Percentiles rank a stretch among this genome's conserved stretches.
Conservation (phyloP, 2,797 vertebrate genomes). For the Apogon talboti region DNA sequence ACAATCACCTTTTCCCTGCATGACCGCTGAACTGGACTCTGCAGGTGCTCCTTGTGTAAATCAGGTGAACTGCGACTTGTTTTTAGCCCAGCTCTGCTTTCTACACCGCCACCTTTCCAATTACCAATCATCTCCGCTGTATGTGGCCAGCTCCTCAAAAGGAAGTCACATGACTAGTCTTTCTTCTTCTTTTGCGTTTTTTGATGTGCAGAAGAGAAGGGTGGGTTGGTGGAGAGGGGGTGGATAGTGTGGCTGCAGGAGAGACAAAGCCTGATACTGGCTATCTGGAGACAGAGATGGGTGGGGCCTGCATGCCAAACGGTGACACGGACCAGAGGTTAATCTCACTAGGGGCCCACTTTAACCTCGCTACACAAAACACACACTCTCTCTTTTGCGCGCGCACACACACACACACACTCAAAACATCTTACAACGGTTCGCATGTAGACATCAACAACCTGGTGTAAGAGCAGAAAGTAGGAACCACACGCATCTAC, state of each 20-base stretch:
- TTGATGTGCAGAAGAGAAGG: slow-evolving; percentile 68
- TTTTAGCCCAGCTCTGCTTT: slow-evolving; percentile 36
- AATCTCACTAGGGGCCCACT: slow-evolving; percentile 88
- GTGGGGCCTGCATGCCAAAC: slow-evolving; percentile 88
- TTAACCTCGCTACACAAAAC: slow-evolving; percentile 86
- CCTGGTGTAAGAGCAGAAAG: slow-evolving; percentile 33
- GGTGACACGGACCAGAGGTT: slow-evolving; percentile 86
- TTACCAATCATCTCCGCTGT: slow-evolving; percentile 74
- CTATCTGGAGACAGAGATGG: slow-evolving; percentile 84
- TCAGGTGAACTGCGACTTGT: slow-evolving; percentile 41
- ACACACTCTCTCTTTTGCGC: slow-evolving; percentile 53
- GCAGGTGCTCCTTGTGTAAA: slow-evolving; percentile 21
- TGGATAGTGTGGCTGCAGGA: slow-evolving; percentile 79
- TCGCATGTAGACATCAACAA: slow-evolving; percentile 60
- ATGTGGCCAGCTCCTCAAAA: slow-evolving; percentile 82
- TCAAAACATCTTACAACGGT: slow-evolving; percentile 55
- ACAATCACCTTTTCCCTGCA: neutral
- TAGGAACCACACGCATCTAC: slow-evolving; percentile 23
- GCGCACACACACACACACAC: slow-evolving; percentile 29
- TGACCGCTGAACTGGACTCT: neutral
- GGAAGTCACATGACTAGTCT: slow-evolving; percentile 88
- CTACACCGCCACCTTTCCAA: slow-evolving; percentile 73
- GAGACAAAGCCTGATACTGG: slow-evolving; percentile 90
- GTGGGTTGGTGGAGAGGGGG: slow-evolving; percentile 45
- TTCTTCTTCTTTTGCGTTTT: slow-evolving; percentile 82